Conservation (phyloP, 2,113 vertebrate genomes). For the Mobula birostris region DNA sequence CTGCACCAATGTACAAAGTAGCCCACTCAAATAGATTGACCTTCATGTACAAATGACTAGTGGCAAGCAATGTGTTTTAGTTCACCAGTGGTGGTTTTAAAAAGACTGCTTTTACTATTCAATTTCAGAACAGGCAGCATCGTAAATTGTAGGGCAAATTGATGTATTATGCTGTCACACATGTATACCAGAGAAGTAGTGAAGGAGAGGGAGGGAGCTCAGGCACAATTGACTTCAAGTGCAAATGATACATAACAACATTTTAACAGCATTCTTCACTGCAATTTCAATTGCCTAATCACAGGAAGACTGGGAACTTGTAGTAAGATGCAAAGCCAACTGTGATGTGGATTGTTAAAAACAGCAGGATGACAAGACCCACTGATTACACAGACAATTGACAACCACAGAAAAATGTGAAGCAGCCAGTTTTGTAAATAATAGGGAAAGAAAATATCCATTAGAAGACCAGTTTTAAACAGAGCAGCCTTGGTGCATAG, state of each 20-base stretch:
- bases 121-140: background rate
- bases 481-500: background rate
- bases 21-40: no score
- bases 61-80: background rate
- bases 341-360: background rate
- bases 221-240: background rate
- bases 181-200: background rate
- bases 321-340: background rate
- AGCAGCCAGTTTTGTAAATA: background rate
- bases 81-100: background rate
- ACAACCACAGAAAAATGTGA: background rate
- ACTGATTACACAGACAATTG: background rate
- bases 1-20: background rate
- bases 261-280: background rate
- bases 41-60: background rate
- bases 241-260: background rate
- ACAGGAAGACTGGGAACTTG: no score
- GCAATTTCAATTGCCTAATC: no score
- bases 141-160: background rate
- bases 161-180: background rate
- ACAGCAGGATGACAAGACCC: background rate
- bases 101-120: background rate
- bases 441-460: background rate
- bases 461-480: background rate
- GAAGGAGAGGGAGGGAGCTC: background rate